Base-by-base conservation (phyloP, 2,888 invertebrate genomes). In the Chouioia cunea region DNA sequence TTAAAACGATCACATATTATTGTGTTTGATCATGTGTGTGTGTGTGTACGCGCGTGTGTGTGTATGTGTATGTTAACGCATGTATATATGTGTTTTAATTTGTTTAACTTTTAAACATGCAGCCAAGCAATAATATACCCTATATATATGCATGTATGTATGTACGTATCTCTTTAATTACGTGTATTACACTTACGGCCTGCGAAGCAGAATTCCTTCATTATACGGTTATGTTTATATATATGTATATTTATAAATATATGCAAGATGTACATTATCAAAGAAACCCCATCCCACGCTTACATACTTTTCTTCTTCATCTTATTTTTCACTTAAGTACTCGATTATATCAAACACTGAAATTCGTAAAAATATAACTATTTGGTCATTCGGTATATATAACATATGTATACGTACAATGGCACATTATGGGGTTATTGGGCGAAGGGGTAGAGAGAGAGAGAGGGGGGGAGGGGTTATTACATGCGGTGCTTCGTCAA, bases 281-380 rank as follows among this genome's bases (percentile, higher is more conserved):
- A 70, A 63, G 62, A 59, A 46, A 27, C 56, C 47, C 54, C 44
- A 16, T 50, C 50, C n/a, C 23, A 46, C 27, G 52, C 46, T 54
- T 27, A 15, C 46, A 27, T 27, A 27, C 4, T 23, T 18, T 47
- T 27, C 23, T 47, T 23, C 12, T 64, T 27, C 27, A 3, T 59
- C 27, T 57, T 23, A 14, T 63, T 43, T 67, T 22, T 65, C n/a
- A n/a, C n/a, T 71, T 71, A 71, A 69, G 69, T 71, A 73, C 60
- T 70, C 64, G 46, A 66, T 67, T 60, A 52, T 62, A 62, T 67
- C 62, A 70, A 72, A 73, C 70, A 73, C 43, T 63, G 70, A 56
- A 73, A 67, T 70, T 71, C 74, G 69, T 74, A 73, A 75, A 75
- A 75, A 75, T 75, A 74, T 74, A 74, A 68, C 62, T 74, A 74